Percentiles rank a stretch among this genome's conserved stretches.
phyloP scores from a whole-genome alignment of 2,888 invertebrate genomes.

The Drepanosiphum platanoidis region DNA sequence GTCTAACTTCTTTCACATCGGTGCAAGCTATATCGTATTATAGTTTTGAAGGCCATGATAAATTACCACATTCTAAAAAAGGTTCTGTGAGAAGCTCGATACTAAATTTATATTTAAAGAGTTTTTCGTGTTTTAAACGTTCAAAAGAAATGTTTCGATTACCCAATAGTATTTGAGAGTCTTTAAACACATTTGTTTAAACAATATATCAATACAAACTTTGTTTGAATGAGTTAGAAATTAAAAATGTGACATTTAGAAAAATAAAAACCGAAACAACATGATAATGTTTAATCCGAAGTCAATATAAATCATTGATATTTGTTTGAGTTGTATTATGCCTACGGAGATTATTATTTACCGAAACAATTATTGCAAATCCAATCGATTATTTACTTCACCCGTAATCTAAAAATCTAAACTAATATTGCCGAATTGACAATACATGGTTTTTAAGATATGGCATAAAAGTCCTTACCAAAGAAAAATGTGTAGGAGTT shows the following conservation, averaged over 20 bases:
- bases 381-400: too few relatives aligned
- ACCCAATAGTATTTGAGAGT: neutral
- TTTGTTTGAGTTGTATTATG: neutral
- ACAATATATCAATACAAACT: too few relatives aligned
- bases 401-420: neutral
- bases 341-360: too few relatives aligned
- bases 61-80: neutral
- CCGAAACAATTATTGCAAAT: too few relatives aligned
- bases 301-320: neutral
- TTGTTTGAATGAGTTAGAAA: neutral
- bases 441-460: neutral
- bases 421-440: neutral
- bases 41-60: too few relatives aligned
- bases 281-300: neutral
- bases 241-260: neutral
- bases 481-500: neutral
- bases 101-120: neutral
- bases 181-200: too few relatives aligned
- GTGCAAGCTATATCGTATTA: neutral
- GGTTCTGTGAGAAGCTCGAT: neutral
- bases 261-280: neutral
- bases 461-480: neutral
- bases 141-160: neutral
- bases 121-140: neutral
- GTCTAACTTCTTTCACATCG: neutral